Evolutionary conservation across 2,113 vertebrate species (phyloP).

Genomic region (Etheostoma cragini): DNA sequence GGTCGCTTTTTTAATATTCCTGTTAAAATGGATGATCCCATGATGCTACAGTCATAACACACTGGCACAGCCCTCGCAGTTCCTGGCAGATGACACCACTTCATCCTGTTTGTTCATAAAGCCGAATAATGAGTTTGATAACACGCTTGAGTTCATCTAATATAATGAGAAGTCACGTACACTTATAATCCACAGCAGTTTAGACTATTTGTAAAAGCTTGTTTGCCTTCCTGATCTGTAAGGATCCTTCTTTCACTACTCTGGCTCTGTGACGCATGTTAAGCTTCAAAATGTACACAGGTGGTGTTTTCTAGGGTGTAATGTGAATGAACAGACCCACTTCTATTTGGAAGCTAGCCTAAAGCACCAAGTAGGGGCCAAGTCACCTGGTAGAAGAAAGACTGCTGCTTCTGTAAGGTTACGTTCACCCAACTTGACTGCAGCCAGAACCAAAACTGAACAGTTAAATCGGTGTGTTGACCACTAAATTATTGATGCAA

Average conservation of each 20-base stretch:
- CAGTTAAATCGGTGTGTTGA: no score
- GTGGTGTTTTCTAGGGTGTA: conserved; percentile 27
- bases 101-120: neutral
- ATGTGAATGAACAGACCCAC: conserved; percentile 55
- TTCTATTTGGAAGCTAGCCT: conserved; percentile 46
- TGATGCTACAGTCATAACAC: neutral
- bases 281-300: conserved; percentile 47
- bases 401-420: conserved; percentile 1
- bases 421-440: neutral
- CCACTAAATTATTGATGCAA: neutral
- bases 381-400: conserved; percentile 21
- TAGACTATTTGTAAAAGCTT: conserved; percentile 23
- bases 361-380: conserved; percentile 7
- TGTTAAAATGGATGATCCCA: neutral
- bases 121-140: neutral
- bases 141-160: neutral
- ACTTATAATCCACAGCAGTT: neutral
- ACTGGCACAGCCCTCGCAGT: neutral
- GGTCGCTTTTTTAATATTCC: neutral
- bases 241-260: conserved; percentile 2
- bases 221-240: conserved; percentile 18
- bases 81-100: neutral
- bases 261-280: conserved; percentile 39
- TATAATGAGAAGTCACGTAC: neutral
- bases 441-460: neutral